phyloP scores from a whole-genome alignment of 2,797 vertebrate species.

The Prionace glauca region DNA sequence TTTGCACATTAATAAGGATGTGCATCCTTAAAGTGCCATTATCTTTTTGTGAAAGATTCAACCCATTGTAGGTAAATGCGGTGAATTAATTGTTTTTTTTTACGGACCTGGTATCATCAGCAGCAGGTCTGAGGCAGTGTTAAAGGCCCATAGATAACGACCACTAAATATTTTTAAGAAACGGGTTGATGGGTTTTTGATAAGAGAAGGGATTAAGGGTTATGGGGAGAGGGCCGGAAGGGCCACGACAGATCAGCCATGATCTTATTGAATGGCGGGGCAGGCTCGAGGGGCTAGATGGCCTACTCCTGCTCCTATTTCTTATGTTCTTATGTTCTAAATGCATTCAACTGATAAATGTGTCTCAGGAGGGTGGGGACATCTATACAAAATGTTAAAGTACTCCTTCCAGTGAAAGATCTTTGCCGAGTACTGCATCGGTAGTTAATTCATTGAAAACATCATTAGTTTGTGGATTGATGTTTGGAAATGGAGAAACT shows the following conservation, averaged over 20 bases:
- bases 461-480: not conserved
- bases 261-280: too few relatives aligned
- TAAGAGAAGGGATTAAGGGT: too few relatives aligned
- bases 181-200: too few relatives aligned
- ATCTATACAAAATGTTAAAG: not conserved
- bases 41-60: not conserved
- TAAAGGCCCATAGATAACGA: not conserved
- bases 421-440: not conserved
- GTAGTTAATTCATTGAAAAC: not conserved
- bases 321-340: too few relatives aligned
- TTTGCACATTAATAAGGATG: constrained; percentile 13
- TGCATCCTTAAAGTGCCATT: not conserved
- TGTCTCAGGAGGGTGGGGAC: not conserved
- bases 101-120: not conserved
- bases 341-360: not conserved
- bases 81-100: not conserved
- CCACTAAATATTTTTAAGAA: too few relatives aligned
- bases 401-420: not conserved
- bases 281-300: too few relatives aligned
- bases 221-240: too few relatives aligned
- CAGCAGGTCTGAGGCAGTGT: not conserved
- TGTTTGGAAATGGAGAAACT: not conserved
- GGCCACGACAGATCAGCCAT: too few relatives aligned
- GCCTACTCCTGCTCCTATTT: too few relatives aligned
- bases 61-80: not conserved